Evolutionary conservation across 1,140 invertebrate species (phyloP).

Genomic region (Proctacanthus coquilletti): DNA sequence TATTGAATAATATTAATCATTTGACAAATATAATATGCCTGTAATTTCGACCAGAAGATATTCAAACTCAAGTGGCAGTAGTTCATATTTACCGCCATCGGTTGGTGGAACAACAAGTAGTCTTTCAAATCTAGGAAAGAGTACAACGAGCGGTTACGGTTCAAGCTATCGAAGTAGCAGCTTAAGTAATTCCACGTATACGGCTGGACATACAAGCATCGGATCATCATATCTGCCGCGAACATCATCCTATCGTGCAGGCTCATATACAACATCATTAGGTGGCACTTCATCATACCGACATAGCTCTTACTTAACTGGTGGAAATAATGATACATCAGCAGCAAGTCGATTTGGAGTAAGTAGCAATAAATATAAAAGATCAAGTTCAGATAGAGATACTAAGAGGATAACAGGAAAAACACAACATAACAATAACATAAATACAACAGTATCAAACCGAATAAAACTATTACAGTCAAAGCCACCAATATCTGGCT

Average conservation of each 20-base stretch:
- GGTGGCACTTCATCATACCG: conserved; percentile 1
- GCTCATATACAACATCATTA: background rate
- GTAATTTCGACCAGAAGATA: conserved; percentile 29
- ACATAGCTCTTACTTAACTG: background rate
- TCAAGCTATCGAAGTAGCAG: background rate
- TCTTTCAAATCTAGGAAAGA: background rate
- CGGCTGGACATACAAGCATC: background rate
- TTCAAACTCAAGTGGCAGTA: conserved; percentile 27
- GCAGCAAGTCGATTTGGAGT: conserved; percentile 7
- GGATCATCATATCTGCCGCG: background rate
- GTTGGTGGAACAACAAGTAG: conserved; percentile 1
- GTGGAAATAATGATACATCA: conserved; percentile 7
- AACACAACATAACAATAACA: background rate
- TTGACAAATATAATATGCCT: conserved; percentile 28
- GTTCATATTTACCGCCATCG: conserved; percentile 7
- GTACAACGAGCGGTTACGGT: background rate
- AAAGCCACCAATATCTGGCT: conserved; percentile 10
- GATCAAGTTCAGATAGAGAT: conserved; percentile 4
- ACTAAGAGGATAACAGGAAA: background rate
- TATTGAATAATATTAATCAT: too few species aligned
- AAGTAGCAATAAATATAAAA: conserved; percentile 3
- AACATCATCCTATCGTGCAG: background rate
- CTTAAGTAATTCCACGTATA: background rate
- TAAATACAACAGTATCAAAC: background rate
- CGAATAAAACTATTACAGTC: conserved; percentile 2